These are phyloP conservation scores for Oenanthe melanoleuca DNA, from an alignment of 2,113 vertebrate species.

Conservation along the genomic window DNA sequence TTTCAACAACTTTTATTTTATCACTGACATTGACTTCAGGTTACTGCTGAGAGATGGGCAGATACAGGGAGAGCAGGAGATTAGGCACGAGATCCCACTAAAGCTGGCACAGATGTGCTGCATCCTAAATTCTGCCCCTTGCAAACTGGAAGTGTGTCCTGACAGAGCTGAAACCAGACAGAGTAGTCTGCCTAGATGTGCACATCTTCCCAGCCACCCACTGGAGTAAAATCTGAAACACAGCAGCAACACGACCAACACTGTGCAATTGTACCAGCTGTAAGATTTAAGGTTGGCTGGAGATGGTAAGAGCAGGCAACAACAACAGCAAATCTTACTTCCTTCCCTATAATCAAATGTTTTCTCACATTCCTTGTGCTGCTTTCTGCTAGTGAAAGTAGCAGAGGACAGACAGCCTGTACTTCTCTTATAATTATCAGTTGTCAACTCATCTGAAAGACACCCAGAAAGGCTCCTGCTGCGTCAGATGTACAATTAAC, in stretches of 20 bases:
- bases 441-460: constrained; percentile 12
- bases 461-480: constrained; percentile 2
- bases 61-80: not conserved
- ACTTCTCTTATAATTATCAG: constrained; percentile 35
- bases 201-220: not conserved
- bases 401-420: not conserved
- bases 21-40: not conserved
- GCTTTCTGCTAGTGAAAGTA: not conserved
- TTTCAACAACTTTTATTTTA: not conserved
- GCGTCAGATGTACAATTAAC: constrained; percentile 7
- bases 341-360: constrained; percentile 12
- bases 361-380: not conserved
- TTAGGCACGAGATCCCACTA: not conserved
- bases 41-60: not conserved
- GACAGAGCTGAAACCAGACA: not conserved
- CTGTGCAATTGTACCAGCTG: not conserved
- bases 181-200: not conserved
- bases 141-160: not conserved
- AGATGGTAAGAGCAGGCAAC: not conserved
- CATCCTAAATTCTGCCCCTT: not conserved
- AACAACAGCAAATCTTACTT: not conserved
- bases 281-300: not conserved
- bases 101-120: not conserved
- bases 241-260: not conserved
- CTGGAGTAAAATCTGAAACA: not conserved